Evolutionary conservation across 2,888 invertebrate species (phyloP), one percentile per base, ranked within the genome.

Genomic region (Epirrita christyi): DNA sequence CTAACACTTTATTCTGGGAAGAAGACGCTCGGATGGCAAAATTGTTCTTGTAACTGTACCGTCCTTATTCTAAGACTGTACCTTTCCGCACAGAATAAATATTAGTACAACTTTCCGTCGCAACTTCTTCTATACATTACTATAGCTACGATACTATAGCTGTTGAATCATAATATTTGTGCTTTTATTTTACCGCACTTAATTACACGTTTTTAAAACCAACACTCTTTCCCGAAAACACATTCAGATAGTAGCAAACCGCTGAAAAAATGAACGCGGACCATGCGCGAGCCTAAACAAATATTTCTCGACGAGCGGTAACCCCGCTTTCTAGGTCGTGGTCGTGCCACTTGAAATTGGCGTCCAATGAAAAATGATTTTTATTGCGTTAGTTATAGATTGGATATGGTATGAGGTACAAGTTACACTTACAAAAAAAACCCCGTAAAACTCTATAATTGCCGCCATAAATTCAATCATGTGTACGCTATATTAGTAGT

Each of bases 251-350:
- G 10, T 40, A 50, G 55, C 36, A 37, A 59, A 52, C 64, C 59
- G 46, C 57, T 49, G 56, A 65, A 67, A 65, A 67, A 67, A 65
- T 65, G 58, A 58, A 42, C 62, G 48, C 51, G 37, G 51, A 40
- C 55, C 63, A 55, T 56, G 43, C 61, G 53, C 59, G 40, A 48
- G 40, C 67, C 67, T 67, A 67, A 67, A 61, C 63, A 65, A 67
- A 67, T 62, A 67, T 67, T 67, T 63, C 60, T 55, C 61, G 46
- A 58, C 60, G 65, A 28, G 21, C 52, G 40, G 29, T 11, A 47
- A 13, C 51, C 37, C 42, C 42, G 27, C 42, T 48, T 52, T 38
- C 37, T n/a, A 7, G 27, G n/a, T 8, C n/a, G 37, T 38, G 27
- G n/a, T 8, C n/a, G 37, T 38, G 28, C 48, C 42, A 48, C 52